Evolutionary conservation across 2,888 invertebrate genomes (phyloP).

Genomic region (Tortricodes alternella): DNA sequence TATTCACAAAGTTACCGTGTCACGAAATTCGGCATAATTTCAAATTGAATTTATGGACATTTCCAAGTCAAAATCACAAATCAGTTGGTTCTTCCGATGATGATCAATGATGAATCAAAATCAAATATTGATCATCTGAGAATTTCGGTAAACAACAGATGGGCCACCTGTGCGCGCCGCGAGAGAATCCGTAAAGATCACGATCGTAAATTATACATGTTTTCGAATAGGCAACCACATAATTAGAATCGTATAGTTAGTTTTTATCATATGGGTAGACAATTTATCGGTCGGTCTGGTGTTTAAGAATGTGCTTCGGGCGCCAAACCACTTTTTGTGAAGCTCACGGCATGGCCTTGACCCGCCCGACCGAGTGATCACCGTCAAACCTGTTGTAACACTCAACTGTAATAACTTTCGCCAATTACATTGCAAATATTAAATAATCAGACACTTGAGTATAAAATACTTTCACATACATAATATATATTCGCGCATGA

Average conservation of each 20-base stretch:
- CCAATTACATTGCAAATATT: constrained; percentile 45
- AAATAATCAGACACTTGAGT: too few relatives aligned
- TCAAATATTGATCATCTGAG: background rate
- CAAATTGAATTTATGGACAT: too few relatives aligned
- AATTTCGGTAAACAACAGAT: background rate
- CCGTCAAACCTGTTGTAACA: constrained; percentile 64
- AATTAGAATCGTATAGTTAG: constrained; percentile 5
- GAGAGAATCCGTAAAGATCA: background rate
- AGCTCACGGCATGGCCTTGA: constrained; percentile 61
- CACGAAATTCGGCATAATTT: too few relatives aligned
- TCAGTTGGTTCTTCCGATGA: too few relatives aligned
- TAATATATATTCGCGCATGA: too few relatives aligned
- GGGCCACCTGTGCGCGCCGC: constrained; percentile 28
- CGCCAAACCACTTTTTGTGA: constrained; percentile 66
- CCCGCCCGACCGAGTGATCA: constrained; percentile 52
- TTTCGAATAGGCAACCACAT: constrained; percentile 39
- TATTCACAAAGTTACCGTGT: too few relatives aligned
- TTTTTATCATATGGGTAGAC: constrained; percentile 49
- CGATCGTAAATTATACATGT: constrained; percentile 50
- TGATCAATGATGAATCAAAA: background rate
- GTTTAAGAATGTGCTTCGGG: constrained; percentile 57
- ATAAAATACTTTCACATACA: too few relatives aligned
- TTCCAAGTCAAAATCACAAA: too few relatives aligned
- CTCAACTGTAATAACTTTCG: constrained; percentile 75
- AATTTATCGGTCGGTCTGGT: constrained; percentile 59